Evolutionary conservation across 2,797 vertebrate genomes (phyloP).

Genomic region (Phrynocephalus forsythii): DNA sequence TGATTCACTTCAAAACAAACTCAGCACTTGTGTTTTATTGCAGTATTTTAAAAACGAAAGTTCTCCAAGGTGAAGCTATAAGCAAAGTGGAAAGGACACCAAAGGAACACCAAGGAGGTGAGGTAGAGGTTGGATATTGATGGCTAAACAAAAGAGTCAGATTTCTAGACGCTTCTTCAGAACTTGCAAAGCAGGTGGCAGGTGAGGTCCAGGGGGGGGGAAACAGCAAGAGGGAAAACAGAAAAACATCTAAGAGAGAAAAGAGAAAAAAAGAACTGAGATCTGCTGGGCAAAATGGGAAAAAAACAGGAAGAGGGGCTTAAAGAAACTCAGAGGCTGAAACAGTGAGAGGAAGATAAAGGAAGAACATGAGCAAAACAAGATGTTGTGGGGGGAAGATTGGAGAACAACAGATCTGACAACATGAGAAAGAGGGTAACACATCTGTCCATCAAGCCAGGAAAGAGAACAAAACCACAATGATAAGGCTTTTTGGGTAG

Average conservation of each 20-base stretch:
- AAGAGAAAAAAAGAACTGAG: not conserved
- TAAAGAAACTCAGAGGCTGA: not conserved
- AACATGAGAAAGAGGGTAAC: not conserved
- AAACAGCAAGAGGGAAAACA: not conserved
- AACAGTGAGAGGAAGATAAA: not conserved
- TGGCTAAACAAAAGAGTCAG: not conserved
- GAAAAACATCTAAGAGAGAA: not conserved
- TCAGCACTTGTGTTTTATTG: not conserved
- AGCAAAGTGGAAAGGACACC: not conserved
- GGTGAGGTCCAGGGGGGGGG: not conserved
- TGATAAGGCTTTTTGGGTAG: too few relatives aligned
- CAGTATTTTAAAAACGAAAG: not conserved
- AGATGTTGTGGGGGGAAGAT: not conserved
- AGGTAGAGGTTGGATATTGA: not conserved
- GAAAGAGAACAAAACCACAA: too few relatives aligned
- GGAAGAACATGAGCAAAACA: not conserved
- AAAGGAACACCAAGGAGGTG: not conserved
- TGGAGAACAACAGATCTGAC: not conserved
- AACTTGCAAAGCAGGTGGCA: not conserved
- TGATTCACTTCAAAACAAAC: not conserved
- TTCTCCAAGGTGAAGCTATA: too few relatives aligned
- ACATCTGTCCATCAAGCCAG: not conserved
- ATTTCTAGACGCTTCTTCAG: not conserved
- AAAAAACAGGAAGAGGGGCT: not conserved
- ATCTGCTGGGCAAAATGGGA: not conserved